phyloP scores from a whole-genome alignment of 1,140 invertebrate species.

The Zaprionus kolodkinae region DNA sequence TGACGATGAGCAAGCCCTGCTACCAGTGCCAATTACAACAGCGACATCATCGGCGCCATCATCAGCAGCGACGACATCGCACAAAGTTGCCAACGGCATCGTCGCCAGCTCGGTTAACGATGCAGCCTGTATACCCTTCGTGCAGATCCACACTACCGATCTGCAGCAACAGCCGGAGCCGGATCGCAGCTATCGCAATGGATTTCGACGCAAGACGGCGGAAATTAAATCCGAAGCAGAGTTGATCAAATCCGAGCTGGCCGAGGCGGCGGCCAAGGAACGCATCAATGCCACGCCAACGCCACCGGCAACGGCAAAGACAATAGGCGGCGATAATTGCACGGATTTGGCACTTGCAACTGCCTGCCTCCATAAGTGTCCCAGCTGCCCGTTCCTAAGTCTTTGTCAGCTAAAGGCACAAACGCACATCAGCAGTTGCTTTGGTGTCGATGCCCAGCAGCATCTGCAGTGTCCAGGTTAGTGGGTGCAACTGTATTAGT shows the following conservation, averaged over 20 bases:
- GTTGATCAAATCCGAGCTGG: slow-evolving; percentile 75
- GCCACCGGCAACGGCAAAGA: slow-evolving; percentile 65
- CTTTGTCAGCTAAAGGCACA: slow-evolving; percentile 49
- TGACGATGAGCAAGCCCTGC: slow-evolving; percentile 59
- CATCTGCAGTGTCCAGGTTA: slow-evolving; percentile 60
- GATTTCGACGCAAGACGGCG: slow-evolving; percentile 67
- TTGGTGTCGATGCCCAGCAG: slow-evolving; percentile 39
- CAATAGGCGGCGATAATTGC: slow-evolving; percentile 8
- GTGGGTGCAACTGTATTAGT: background rate
- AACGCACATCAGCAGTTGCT: slow-evolving; percentile 48
- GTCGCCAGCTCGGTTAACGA: background rate
- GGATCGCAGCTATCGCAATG: slow-evolving; percentile 68
- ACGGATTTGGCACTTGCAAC: slow-evolving; percentile 11
- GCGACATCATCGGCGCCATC: background rate
- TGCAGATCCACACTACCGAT: slow-evolving; percentile 79
- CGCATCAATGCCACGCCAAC: slow-evolving; percentile 74
- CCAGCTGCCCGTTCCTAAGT: slow-evolving; percentile 66
- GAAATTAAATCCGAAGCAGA: slow-evolving; percentile 81
- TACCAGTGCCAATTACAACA: slow-evolving; percentile 32
- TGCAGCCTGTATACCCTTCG: slow-evolving; percentile 63
- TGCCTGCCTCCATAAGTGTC: slow-evolving; percentile 45
- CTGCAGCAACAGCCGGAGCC: slow-evolving; percentile 66
- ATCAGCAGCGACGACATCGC: background rate
- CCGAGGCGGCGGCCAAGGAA: slow-evolving; percentile 72
- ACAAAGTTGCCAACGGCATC: slow-evolving; percentile 6